A percentile compares a stretch with the other conserved stretches of the same genome.
phyloP scores from a whole-genome alignment of 2,113 vertebrate genomes.

The Sisor rabdophorus region DNA sequence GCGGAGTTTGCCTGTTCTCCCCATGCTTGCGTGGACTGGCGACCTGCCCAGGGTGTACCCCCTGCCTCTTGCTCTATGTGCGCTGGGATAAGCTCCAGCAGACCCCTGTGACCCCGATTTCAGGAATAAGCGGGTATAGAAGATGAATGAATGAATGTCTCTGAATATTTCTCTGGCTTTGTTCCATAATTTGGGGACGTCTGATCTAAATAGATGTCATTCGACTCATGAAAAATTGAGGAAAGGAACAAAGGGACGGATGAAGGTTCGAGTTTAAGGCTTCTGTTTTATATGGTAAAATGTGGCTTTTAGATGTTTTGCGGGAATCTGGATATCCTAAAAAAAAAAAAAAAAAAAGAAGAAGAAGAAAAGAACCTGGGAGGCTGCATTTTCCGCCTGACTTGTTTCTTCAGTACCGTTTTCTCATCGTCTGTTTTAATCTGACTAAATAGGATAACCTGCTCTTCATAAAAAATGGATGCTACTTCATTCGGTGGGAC shows the following conservation, averaged over 20 bases:
- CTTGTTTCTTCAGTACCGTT: slow-evolving; percentile 55
- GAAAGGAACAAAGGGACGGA: slow-evolving; percentile 19
- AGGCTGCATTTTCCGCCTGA: slow-evolving; percentile 55
- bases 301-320: slow-evolving; percentile 32
- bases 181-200: not conserved
- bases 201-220: slow-evolving; percentile 26
- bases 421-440: slow-evolving; percentile 68
- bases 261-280: not conserved
- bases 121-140: too few species aligned
- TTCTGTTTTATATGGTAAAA: slow-evolving; percentile 44
- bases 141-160: too few species aligned
- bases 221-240: slow-evolving; percentile 35
- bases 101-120: too few species aligned
- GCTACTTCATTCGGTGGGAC: slow-evolving; percentile 72
- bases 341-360: slow-evolving; percentile 13
- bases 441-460: slow-evolving; percentile 80
- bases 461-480: slow-evolving; percentile 81
- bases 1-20: too few species aligned
- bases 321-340: slow-evolving; percentile 5
- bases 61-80: too few species aligned
- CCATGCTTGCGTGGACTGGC: too few species aligned
- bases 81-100: too few species aligned
- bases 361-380: slow-evolving; percentile 22
- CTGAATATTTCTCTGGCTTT: too few species aligned
- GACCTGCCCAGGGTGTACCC: too few species aligned